Base-by-base conservation (phyloP, 2,113 vertebrate species). In the Paedocypris sp. region DNA sequence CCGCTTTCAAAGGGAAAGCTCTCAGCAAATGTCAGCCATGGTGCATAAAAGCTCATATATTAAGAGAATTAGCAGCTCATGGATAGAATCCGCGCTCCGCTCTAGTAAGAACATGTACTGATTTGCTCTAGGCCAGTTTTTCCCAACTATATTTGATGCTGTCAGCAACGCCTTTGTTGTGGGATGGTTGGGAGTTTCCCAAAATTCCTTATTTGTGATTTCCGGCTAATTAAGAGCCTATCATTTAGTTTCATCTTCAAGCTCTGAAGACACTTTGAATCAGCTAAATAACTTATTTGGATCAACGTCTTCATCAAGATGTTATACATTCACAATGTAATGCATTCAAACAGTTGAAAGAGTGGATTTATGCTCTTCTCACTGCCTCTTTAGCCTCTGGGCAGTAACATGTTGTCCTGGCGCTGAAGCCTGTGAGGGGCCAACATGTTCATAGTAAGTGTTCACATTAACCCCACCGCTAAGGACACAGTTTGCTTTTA, bases 361-460 rank as follows among this genome's bases (percentile, higher is more conserved):
- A 66, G 52, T 16, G 15, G 65, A 78, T 79, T 65, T 23, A 72
- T 75, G 61, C 32, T 41, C 47, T 62, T 25, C 68, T 63, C 48
- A 59, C 57, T 46, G n/a, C n/a, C 26, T 16, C 6, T 6, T 18
- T 68, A 8, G 69, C 59, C 69, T 41, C 12, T 41, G 54, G 71
- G 45, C 59, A 33, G 6, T 11, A 45, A 60, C 50, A 65, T 75
- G 43, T 38, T 26, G 32, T 62, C 56, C 45, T 53, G 18, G 53
- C 52, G 31, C 26, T 60, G 77, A 68, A 79, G 78, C 66, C 62
- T 20, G 59, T 78, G 70, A 73, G 39, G 59, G 50, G 29, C 15
- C 46, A 58, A 69, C 70, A 68, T 70, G 70, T 67, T 45, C 8
- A 3, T 36, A 39, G 29, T 64, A 54, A 58, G 68, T 57, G 64